These are phyloP conservation scores for Drosophila ananassae DNA, from an alignment of 1,140 invertebrate genomes.

Conservation along the genomic window DNA sequence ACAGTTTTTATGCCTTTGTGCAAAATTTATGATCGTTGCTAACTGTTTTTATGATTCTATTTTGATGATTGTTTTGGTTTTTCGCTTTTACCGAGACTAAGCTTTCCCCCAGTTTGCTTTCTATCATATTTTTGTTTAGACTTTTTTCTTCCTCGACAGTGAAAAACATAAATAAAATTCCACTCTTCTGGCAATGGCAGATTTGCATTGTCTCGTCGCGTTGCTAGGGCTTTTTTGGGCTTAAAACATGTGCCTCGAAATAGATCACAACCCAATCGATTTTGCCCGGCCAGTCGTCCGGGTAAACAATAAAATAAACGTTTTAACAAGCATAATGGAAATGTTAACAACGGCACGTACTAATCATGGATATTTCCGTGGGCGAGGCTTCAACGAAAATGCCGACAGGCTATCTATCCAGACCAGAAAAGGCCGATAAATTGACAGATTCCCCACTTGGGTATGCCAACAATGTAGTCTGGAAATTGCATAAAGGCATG, in stretches of 20 bases:
- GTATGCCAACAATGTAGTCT: slow-evolving; percentile 50
- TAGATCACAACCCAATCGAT: slow-evolving; percentile 47
- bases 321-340: slow-evolving; percentile 64
- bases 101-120: slow-evolving; percentile 14
- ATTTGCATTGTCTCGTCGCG: slow-evolving; percentile 45
- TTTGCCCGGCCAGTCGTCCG: slow-evolving; percentile 4
- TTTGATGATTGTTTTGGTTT: slow-evolving; percentile 78
- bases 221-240: slow-evolving; percentile 39
- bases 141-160: slow-evolving; percentile 16
- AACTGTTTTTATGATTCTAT: slow-evolving; percentile 80
- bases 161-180: slow-evolving; percentile 70
- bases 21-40: slow-evolving; percentile 74
- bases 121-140: background rate
- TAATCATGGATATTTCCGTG: slow-evolving; percentile 50
- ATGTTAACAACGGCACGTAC: slow-evolving; percentile 61
- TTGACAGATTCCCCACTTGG: slow-evolving; percentile 48
- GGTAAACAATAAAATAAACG: slow-evolving; percentile 52
- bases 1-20: slow-evolving; percentile 68
- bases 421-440: slow-evolving; percentile 33
- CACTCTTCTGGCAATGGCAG: slow-evolving; percentile 45
- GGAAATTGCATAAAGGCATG: slow-evolving; percentile 70
- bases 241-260: slow-evolving; percentile 42
- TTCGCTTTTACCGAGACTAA: slow-evolving; percentile 34
- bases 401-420: slow-evolving; percentile 43
- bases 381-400: slow-evolving; percentile 24